Base-by-base conservation (phyloP, 2,797 vertebrate species). In the Fundulus diaphanus region DNA sequence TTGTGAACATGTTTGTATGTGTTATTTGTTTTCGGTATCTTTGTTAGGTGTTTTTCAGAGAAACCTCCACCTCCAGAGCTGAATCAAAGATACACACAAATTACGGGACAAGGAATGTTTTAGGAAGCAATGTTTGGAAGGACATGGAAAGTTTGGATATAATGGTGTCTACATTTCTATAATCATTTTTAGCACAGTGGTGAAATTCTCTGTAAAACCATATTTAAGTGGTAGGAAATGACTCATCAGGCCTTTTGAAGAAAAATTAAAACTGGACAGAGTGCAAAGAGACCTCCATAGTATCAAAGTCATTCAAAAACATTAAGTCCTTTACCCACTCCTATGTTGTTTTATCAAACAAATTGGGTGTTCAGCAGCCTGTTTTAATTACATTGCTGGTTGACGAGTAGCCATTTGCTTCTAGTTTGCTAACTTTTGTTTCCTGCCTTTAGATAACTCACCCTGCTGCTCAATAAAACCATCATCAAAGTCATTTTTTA, bases 221-320 rank as follows among this genome's bases (percentile, higher is more conserved):
- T 22, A n/a, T 82, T 74, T 54, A 61, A 16, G 18, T 42, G 63
- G 37, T 63, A 24, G 42, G 54, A 61, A 40, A 59, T 72, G 51
- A 70, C 27, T 71, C 29, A 74, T 13, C 0, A 24, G 1, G 22
- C 1, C 46, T 9, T 18, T 7, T 63, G 49, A 61, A 69, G 48
- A 78, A 73, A 57, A 66, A 42, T 42, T 0, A 51, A 63, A 63
- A 37, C 33, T 63, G n/a, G 5, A 65, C 37, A 3, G 63, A n/a
- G n/a, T n/a, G n/a, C n/a, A n/a, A n/a, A n/a, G n/a, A n/a, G n/a
- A n/a, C n/a, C n/a, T n/a, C 52, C 2, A 13, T 27, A 56, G n/a
- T 3, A 27, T 27, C 13, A 66, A 15, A 42, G 7, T 18, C n/a
- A n/a, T 16, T 27, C 8, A 56, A 56, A 63, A 37, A 22, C 15